phyloP scores from a whole-genome alignment of 1,140 invertebrate species.

The Propsilocerus akamusi region DNA sequence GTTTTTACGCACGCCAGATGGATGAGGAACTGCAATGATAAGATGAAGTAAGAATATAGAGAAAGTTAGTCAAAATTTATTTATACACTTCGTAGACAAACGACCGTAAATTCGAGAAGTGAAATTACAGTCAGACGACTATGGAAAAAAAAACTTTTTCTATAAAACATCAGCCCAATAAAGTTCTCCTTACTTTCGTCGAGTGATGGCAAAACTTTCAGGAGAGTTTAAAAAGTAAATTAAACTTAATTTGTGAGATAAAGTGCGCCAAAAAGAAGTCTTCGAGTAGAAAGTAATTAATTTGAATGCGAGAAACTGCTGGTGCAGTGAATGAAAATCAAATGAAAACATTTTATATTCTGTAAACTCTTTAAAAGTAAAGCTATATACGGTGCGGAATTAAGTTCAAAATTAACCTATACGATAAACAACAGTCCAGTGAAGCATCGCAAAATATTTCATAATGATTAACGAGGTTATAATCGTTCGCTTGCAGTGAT shows the following conservation, averaged over 20 bases:
- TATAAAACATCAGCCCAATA: neutral
- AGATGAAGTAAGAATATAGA: slow-evolving; percentile 5
- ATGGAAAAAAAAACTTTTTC: neutral
- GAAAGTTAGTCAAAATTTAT: neutral
- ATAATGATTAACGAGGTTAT: no score
- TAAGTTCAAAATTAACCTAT: no score
- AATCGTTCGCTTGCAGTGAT: no score
- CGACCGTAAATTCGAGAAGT: neutral
- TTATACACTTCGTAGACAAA: neutral
- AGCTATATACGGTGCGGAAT: no score
- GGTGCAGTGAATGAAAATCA: neutral
- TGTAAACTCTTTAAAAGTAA: no score
- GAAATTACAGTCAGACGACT: neutral
- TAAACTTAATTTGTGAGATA: neutral
- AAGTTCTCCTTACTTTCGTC: neutral
- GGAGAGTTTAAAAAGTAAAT: neutral
- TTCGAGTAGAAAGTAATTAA: neutral
- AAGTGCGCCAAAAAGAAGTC: neutral
- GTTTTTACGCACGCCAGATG: slow-evolving; percentile 33
- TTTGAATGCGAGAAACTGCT: neutral
- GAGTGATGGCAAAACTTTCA: neutral
- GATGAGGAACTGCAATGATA: slow-evolving; percentile 18
- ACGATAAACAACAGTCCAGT: no score
- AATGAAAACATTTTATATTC: neutral
- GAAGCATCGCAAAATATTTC: no score